Conservation (phyloP, 64 coral and sea anemone species). For the Montipora cactus region DNA sequence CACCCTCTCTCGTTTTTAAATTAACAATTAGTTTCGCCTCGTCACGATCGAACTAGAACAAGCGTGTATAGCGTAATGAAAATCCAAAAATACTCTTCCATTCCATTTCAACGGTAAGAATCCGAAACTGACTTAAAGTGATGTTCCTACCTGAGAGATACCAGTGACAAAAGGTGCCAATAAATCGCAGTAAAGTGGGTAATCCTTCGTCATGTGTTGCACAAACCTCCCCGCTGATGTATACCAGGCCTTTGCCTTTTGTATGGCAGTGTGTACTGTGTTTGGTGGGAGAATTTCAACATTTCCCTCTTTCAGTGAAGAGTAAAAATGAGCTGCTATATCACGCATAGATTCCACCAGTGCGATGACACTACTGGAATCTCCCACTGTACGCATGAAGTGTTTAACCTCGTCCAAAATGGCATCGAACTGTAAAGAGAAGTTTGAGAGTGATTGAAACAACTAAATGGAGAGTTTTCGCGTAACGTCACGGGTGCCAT, state of each 20-base stretch:
- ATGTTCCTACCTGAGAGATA: conserved; percentile 66
- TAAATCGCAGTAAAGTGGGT: conserved; percentile 79
- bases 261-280: background rate
- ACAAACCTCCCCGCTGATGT: conserved; percentile 67
- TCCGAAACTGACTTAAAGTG: too few species aligned
- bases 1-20: too few species aligned
- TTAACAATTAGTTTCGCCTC: too few species aligned
- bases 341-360: background rate
- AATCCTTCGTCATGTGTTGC: conserved; percentile 51
- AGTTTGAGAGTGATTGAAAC: background rate
- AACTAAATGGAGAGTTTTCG: rapidly evolving
- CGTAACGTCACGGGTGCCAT: too few species aligned
- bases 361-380: conserved; percentile 14
- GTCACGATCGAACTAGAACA: too few species aligned
- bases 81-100: too few species aligned
- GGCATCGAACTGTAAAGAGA: conserved; percentile 70
- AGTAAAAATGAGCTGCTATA: background rate
- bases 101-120: too few species aligned
- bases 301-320: conserved; percentile 2
- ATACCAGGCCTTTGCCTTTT: conserved; percentile 64
- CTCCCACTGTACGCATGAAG: conserved; percentile 68
- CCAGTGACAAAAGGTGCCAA: conserved; percentile 74
- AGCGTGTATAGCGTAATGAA: too few species aligned
- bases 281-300: conserved; percentile 1
- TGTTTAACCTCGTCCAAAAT: conserved; percentile 72